Base-by-base conservation (phyloP, 2,113 vertebrate species). In the Eira barbara region DNA sequence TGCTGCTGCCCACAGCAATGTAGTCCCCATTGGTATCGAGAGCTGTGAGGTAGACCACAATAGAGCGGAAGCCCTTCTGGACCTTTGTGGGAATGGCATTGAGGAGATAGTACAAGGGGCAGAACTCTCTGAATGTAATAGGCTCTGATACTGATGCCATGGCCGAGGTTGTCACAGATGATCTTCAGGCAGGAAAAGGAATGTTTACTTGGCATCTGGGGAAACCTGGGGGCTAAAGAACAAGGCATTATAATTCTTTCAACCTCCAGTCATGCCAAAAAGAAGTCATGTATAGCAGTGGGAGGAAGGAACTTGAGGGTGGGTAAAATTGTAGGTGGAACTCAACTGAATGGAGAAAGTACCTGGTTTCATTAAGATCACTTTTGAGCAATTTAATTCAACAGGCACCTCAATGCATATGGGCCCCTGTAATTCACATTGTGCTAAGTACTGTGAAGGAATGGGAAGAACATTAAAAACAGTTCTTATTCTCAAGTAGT, bases 1-100 rank as follows among this genome's bases (percentile, higher is more conserved):
- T 99, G 98, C 99, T 99, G 99, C 99, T 99, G 96, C 99, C 99
- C 97, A 99, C 99, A 0, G 99, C 99, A 91, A 99, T 99, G 98
- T 99, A 99, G 98, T 99, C 99, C 59, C 96, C 98, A 97, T 98
- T 99, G 98, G 99, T 99, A 97, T 99, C 99, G 11, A 99, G 98
- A 0, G 99, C 99, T 0, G 99, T 99, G 97, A 99, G 99, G 97
- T 99, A 99, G 36, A 99, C 99, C 91, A 99, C 95, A 6, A 99
- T 91, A 0, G 99, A 99, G 67, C 99, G 99, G 98, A 99, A 99
- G 8, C 99, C 99, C 88, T 99, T 99, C 98, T 99, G 99, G 79
- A 99, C 98, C 99, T 99, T 99, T 5, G 99, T 98, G 80, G 99
- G 99, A 97, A 99, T 99, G 97, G 99, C 99, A 88, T 99, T 99